Evolutionary conservation across 2,797 vertebrate genomes (phyloP).

Genomic region (Epinephelus awoara): DNA sequence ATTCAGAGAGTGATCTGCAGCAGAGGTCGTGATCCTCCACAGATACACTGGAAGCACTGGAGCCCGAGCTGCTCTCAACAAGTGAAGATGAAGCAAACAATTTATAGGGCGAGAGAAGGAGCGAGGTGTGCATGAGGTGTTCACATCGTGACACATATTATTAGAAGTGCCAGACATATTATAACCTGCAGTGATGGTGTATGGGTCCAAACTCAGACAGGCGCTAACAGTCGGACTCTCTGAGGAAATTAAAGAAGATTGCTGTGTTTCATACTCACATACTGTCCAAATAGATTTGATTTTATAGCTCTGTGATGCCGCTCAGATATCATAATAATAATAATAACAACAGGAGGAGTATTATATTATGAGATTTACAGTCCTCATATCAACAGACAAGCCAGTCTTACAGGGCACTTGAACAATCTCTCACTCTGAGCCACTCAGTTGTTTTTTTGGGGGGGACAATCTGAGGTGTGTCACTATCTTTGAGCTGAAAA

Average conservation of each 20-base stretch:
- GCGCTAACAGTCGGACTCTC: slow-evolving; percentile 45
- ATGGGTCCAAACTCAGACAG: slow-evolving; percentile 46
- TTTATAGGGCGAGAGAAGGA: slow-evolving; percentile 45
- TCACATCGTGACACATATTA: slow-evolving; percentile 59
- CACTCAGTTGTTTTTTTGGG: neutral
- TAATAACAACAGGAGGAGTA: slow-evolving; percentile 17
- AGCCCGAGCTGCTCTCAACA: slow-evolving; percentile 39
- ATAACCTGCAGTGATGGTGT: slow-evolving; percentile 33
- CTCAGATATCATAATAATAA: slow-evolving; percentile 29
- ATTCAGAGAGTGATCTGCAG: neutral
- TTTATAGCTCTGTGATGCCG: slow-evolving; percentile 18
- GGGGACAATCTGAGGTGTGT: neutral
- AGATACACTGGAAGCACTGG: neutral
- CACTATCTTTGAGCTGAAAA: neutral
- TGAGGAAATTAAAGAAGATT: slow-evolving; percentile 73
- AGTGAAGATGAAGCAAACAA: slow-evolving; percentile 35
- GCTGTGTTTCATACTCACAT: slow-evolving; percentile 21
- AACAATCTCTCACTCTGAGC: neutral
- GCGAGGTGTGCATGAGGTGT: slow-evolving; percentile 35
- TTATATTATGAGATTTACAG: slow-evolving; percentile 22
- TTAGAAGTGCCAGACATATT: slow-evolving; percentile 59
- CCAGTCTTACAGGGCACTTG: neutral
- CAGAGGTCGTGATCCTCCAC: slow-evolving; percentile 14
- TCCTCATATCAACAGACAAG: neutral
- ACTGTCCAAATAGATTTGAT: neutral